A percentile compares a stretch with the other conserved stretches of the same genome.
These are phyloP conservation scores for Beaufortia kweichowensis DNA, from an alignment of 2,113 vertebrate species.

Conservation along the genomic window DNA sequence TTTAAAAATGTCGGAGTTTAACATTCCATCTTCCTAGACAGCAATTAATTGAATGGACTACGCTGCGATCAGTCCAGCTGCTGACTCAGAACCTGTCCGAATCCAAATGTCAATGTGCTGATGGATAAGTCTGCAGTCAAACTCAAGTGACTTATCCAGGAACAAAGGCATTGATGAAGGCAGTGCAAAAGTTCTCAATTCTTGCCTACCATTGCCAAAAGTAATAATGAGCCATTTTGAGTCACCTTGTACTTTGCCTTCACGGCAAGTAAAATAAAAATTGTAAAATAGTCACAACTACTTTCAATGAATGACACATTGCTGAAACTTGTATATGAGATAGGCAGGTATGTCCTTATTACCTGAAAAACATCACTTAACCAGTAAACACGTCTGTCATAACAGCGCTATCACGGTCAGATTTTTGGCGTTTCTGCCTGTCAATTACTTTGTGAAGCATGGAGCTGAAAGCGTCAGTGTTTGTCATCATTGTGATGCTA, in stretches of 20 bases:
- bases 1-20: not conserved
- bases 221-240: not conserved
- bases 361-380: too few species aligned
- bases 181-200: slow-evolving; percentile 21
- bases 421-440: too few species aligned
- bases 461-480: too few species aligned
- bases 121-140: slow-evolving; percentile 48
- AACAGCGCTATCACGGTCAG: too few species aligned
- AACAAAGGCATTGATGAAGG: slow-evolving; percentile 25
- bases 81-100: slow-evolving; percentile 46
- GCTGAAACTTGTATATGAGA: not conserved
- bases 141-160: slow-evolving; percentile 31
- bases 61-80: slow-evolving; percentile 21
- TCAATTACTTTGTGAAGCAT: too few species aligned
- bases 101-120: slow-evolving; percentile 47
- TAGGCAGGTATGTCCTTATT: too few species aligned
- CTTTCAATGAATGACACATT: not conserved
- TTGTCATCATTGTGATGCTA: too few species aligned
- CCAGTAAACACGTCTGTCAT: too few species aligned
- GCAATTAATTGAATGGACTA: slow-evolving; percentile 23
- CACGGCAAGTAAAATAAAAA: too few species aligned
- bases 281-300: not conserved
- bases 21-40: slow-evolving; percentile 20
- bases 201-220: slow-evolving; percentile 11
- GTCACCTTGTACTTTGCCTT: not conserved